Evolutionary conservation across 2,113 vertebrate species (phyloP), one percentile per base, ranked within the genome.

Genomic region (Myiozetetes cayanensis): DNA sequence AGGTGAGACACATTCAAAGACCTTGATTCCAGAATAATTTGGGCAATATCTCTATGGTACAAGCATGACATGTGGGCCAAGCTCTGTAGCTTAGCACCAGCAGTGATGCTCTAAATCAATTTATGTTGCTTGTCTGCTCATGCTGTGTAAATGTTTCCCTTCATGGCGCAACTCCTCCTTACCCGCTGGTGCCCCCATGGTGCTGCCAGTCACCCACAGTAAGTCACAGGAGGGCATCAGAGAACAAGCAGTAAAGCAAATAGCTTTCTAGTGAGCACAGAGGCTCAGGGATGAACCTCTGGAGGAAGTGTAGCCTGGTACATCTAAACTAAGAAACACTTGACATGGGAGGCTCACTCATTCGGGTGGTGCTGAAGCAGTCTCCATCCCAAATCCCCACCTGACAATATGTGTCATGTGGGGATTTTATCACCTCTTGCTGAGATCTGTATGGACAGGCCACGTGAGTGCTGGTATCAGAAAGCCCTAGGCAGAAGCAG

Each of bases 151-250:
- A 70, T 25, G 5, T 49, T 91, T 68, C 71, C 28, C 25, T 43
- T 75, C 4, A 1, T 43, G 41, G 19, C n/a, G 50, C 65, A 75
- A 44, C 30, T 76, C 67, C 49, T 91, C 35, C 61, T 72, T 35
- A 22, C 53, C 65, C 0, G 0, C 27, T 1, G 0, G 39, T 58
- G 63, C 31, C 58, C 25, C 85, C 30, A n/a, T 0, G 0, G 39
- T 21, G 44, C 86, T 83, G 80, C 63, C 95, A 89, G 49, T 81
- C 88, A 82, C 43, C 55, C 15, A 31, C 25, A 14, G 46, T 20
- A 82, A 82, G 62, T 67, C 86, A 83, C 76, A 92, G 93, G 73
- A 86, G 87, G 75, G 66, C 68, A 72, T 58, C 25, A 17, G 56
- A 91, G 49, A 89, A 55, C 33, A n/a, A 55, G 21, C 52, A 92